Evolutionary conservation across 2,888 invertebrate genomes (phyloP), one percentile per base, ranked within the genome.

Genomic region (Drosophila differens): DNA sequence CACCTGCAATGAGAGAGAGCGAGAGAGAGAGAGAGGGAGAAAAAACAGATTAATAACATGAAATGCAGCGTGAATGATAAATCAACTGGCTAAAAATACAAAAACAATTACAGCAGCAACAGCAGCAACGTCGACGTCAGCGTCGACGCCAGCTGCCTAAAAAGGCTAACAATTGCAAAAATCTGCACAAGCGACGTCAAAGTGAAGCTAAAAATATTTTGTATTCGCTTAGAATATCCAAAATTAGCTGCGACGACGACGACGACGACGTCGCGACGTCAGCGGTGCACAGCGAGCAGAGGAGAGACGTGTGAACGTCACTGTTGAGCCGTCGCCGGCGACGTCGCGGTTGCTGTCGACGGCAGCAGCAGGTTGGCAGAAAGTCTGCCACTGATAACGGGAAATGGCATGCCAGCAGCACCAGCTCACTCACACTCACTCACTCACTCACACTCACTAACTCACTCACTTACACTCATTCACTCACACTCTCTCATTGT

Each of bases 121-220:
- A 65, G 41, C 67, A 49, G 30, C 61, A 67, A 39, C 62, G 64
- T 16, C 52, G 49, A 33, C 37, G 44, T 6, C 44, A 35, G 25
- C 66, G 77, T 57, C 49, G 47, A 59, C 62, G 79, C 25, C 41
- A 61, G 37, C 71, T 57, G 78, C 89, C 85, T 90, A 85, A 85
- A 90, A 85, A 81, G 90, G 89, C 89, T 81, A 85, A 88, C 90
- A 90, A 90, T 88, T 90, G 85, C 85, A 85, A 90, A 90, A 87
- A 85, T 85, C 89, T 85, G 85, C 90, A 85, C 88, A 83, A 39
- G 57, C 84, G 83, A 37, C 83, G 64, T 47, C 54, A 71, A 75
- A 76, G 67, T 73, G 69, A 59, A 65, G 79, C 90, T 85, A 85
- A 90, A 85, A 85, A 85, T 85, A 85, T 88, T 90, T 47, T 82